Percentiles rank a stretch among this genome's conserved stretches.
These are phyloP conservation scores for Cotesia congregata DNA, from an alignment of 2,888 invertebrate species.

Conservation along the genomic window DNA sequence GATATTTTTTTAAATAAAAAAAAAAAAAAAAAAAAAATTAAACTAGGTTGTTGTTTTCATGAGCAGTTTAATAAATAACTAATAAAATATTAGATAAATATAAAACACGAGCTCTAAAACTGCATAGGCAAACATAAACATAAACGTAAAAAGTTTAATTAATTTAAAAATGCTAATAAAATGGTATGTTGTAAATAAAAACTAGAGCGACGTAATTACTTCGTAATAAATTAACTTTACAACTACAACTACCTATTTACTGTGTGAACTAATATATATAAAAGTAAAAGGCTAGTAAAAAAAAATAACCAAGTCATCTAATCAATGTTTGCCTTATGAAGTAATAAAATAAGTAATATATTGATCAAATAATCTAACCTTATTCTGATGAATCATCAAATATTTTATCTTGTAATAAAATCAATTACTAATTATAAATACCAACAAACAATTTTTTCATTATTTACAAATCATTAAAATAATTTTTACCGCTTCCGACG, in stretches of 20 bases:
- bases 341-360: not conserved
- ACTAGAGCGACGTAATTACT: not conserved
- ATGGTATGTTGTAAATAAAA: not conserved
- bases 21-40: too few species aligned
- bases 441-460: not conserved
- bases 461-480: too few species aligned
- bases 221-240: constrained; percentile 9
- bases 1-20: too few species aligned
- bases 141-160: not conserved
- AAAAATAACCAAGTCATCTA: constrained; percentile 7
- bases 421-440: not conserved
- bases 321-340: constrained; percentile 13
- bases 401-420: not conserved
- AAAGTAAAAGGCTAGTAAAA: constrained; percentile 11
- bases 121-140: not conserved
- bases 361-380: constrained; percentile 13
- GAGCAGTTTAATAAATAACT: not conserved
- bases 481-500: too few species aligned
- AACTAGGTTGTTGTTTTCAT: too few species aligned
- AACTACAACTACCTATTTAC: not conserved
- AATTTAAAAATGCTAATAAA: not conserved
- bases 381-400: constrained; percentile 8
- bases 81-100: not conserved
- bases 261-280: not conserved
- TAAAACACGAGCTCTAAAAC: not conserved